These are phyloP conservation scores for Diadophis punctatus DNA, from an alignment of 2,113 vertebrate genomes.

Conservation along the genomic window DNA sequence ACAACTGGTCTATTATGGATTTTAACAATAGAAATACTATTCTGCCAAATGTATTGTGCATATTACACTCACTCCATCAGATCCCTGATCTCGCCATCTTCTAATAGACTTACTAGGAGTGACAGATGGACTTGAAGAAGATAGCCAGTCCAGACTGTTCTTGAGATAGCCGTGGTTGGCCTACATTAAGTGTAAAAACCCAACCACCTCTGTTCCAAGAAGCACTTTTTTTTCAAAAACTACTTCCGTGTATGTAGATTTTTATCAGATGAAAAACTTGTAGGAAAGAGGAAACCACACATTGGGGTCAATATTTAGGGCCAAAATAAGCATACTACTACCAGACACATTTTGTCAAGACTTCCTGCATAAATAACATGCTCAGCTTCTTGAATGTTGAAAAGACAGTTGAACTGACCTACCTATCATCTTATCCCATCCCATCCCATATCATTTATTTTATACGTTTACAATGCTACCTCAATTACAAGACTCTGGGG, in stretches of 20 bases:
- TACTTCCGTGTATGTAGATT: slow-evolving; percentile 5
- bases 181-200: not conserved
- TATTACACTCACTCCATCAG: not conserved
- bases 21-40: not conserved
- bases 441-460: not conserved
- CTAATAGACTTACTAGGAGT: not conserved
- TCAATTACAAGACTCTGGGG: not conserved
- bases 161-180: not conserved
- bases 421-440: not conserved
- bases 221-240: slow-evolving; percentile 22
- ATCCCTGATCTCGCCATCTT: not conserved
- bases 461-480: not conserved
- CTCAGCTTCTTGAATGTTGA: too few relatives aligned
- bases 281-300: slow-evolving; percentile 31
- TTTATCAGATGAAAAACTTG: slow-evolving; percentile 1
- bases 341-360: not conserved
- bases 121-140: not conserved
- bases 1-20: not conserved
- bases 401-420: not conserved
- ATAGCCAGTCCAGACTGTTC: not conserved
- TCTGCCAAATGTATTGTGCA: not conserved
- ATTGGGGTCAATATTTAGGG: not conserved
- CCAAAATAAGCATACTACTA: not conserved
- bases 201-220: not conserved
- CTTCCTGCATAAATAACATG: not conserved